These are phyloP conservation scores for Tauraco hartlaubi DNA, from an alignment of 2,797 vertebrate genomes.

Conservation along the genomic window DNA sequence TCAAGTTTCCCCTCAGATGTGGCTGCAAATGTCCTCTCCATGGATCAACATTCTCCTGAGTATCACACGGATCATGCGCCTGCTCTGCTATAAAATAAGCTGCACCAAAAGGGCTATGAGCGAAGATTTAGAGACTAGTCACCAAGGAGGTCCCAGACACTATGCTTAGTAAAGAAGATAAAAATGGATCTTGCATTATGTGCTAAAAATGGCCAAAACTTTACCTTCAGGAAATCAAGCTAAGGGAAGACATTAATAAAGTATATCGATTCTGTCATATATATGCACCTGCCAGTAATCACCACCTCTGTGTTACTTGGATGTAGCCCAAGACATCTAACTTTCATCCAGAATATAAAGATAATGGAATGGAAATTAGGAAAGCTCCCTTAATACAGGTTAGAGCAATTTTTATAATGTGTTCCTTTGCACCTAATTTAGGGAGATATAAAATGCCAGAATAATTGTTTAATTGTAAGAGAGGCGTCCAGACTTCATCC, in stretches of 20 bases:
- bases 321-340: background rate
- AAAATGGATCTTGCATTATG: background rate
- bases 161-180: background rate
- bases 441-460: constrained; percentile 7
- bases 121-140: background rate
- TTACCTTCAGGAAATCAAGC: constrained; percentile 1
- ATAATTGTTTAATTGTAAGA: constrained; percentile 42
- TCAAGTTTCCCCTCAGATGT: background rate
- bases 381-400: background rate
- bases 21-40: background rate
- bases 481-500: background rate
- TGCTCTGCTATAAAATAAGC: background rate
- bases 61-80: fast-evolving
- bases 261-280: background rate
- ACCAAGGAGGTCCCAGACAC: background rate
- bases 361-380: constrained; percentile 48
- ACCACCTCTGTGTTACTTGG: background rate
- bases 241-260: background rate
- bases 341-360: background rate
- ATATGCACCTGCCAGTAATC: constrained; percentile 7
- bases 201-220: background rate
- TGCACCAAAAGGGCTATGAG: background rate
- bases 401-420: constrained; percentile 32
- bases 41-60: background rate
- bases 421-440: background rate